Base-by-base conservation (phyloP, 2,888 invertebrate species). In the Drosophila fungiperda region DNA sequence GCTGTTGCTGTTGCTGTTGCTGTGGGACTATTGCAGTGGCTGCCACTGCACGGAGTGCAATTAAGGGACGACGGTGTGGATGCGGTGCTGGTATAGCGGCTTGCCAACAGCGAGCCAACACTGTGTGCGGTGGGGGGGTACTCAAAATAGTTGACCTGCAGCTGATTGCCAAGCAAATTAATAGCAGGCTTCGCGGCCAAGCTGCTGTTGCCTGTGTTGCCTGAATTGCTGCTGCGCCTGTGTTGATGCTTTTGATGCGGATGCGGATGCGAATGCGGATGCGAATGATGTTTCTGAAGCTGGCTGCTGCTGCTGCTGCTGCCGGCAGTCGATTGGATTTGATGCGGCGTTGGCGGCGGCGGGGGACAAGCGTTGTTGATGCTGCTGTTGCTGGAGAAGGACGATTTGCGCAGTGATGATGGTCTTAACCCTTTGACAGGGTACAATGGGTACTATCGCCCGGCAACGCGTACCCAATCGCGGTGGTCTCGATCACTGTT, bases 361-460 rank as follows among this genome's bases (percentile, higher is more conserved):
- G 92, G 90, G 79, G 89, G 89, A 85, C 88, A 86, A 87, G 84
- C 91, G 80, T 81, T 91, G 83, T 86, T 90, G 80, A 87, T 91
- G 84, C 83, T 90, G 87, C 82, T 90, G 83, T 84, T 91, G 83
- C 87, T 91, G 82, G 89, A 78, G 81, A 89, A 91, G 82, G 91
- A 92, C 89, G 92, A 91, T 89, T 92, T 92, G 70, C 92, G 92
- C 85, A 92, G 89, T 85, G 92, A 92, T 90, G 92, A 89, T 90
- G 92, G 92, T 91, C 93, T 92, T 88, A 93, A 90, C 91, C 93
- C 93, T 90, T 93, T 93, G 84, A 91, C 92, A 92, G 93, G 93
- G 92, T 93, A 92, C 88, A 92, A 92, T 90, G 93, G 93, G 91
- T 93, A 93, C 93, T 93, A 93, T 93, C 93, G 93, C 83, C 93